These are phyloP conservation scores for Euura lappo DNA, from an alignment of 1,140 invertebrate genomes.

Conservation along the genomic window DNA sequence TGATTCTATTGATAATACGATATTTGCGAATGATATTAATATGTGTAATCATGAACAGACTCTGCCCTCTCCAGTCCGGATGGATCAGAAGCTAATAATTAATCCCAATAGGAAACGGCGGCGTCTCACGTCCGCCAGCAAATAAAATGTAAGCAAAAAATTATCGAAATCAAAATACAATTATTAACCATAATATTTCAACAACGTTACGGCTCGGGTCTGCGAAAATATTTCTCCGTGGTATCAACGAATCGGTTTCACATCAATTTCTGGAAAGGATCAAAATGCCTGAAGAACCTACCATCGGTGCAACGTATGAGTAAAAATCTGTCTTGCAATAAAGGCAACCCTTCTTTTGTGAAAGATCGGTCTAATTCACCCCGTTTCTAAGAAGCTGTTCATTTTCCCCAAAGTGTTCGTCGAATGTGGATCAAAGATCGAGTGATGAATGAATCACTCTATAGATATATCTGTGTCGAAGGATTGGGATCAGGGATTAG, in stretches of 20 bases:
- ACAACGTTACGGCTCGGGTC: slow-evolving; percentile 21
- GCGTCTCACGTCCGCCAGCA: slow-evolving; percentile 14
- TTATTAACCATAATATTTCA: slow-evolving; percentile 40
- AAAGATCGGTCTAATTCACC: too few species aligned
- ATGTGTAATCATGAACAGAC: slow-evolving; percentile 34
- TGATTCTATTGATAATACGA: not conserved
- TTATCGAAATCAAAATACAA: slow-evolving; percentile 27
- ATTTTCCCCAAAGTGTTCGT: too few species aligned
- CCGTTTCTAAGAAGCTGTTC: too few species aligned
- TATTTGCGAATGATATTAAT: not conserved
- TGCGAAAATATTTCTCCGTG: not conserved
- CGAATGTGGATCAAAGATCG: too few species aligned
- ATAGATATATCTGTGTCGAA: too few species aligned
- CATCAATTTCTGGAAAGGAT: not conserved
- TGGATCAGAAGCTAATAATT: slow-evolving; percentile 22
- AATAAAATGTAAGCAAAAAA: slow-evolving; percentile 28
- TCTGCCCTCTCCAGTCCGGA: slow-evolving; percentile 52
- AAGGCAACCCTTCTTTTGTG: too few species aligned
- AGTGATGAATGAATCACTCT: too few species aligned
- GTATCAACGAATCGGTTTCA: not conserved
- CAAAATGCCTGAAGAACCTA: too few species aligned
- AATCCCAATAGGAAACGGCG: not conserved
- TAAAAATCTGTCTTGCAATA: too few species aligned
- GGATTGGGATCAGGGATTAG: too few species aligned
- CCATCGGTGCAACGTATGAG: too few species aligned